Percentiles rank a stretch among this genome's conserved stretches.
Conservation (phyloP, 2,888 invertebrate genomes). For the Caenorhabditis zanzibari region DNA sequence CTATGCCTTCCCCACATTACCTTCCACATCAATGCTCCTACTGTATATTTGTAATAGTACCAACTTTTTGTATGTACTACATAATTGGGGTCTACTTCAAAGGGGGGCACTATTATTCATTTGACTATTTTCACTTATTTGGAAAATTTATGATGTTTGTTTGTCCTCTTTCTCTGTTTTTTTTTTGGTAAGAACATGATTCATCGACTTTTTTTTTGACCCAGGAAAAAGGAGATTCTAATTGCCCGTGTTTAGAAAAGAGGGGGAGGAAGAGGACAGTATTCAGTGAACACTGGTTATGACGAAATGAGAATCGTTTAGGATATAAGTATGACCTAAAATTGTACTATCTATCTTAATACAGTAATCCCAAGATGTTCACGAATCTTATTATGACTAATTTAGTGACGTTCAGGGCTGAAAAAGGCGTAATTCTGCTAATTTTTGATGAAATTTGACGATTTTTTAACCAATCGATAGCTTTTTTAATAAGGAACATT, state of each 20-base stretch:
- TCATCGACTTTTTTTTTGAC: background rate
- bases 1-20: background rate
- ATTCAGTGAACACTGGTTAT: background rate
- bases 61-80: background rate
- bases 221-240: background rate
- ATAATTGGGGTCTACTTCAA: background rate
- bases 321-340: background rate
- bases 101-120: conserved; percentile 3
- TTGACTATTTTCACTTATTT: background rate
- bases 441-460: too few relatives aligned
- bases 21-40: background rate
- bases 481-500: too few relatives aligned
- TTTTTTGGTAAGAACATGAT: background rate
- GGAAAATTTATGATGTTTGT: conserved; percentile 1
- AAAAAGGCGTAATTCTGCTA: too few relatives aligned
- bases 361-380: too few relatives aligned
- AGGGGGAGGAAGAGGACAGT: background rate
- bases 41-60: background rate
- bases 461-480: too few relatives aligned
- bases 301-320: background rate
- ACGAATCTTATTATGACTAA: too few relatives aligned
- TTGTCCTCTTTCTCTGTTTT: background rate
- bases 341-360: too few relatives aligned
- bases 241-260: background rate
- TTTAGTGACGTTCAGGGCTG: too few relatives aligned